phyloP scores from a whole-genome alignment of 2,888 invertebrate genomes.

The Ormyrus labotus region DNA sequence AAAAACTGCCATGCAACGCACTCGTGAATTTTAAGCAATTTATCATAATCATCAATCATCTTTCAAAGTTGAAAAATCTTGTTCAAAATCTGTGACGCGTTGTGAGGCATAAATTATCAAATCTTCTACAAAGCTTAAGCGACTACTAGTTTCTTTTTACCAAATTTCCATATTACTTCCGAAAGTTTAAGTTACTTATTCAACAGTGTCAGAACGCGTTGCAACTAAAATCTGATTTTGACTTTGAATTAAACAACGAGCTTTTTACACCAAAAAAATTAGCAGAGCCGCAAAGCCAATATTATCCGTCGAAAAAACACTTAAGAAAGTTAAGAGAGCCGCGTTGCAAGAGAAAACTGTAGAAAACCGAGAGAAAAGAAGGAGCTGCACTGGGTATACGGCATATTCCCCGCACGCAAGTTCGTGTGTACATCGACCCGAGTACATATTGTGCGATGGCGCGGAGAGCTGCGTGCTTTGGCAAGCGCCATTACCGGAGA shows the following conservation, averaged over 20 bases:
- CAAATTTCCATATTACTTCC: not conserved
- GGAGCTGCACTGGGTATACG: not conserved
- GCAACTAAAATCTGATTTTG: too few species aligned
- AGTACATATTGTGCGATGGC: not conserved
- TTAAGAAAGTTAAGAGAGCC: too few species aligned
- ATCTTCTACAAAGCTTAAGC: conserved; percentile 28
- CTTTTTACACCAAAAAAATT: too few species aligned
- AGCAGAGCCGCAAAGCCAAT: too few species aligned
- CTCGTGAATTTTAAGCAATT: conserved; percentile 26
- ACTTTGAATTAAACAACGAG: too few species aligned
- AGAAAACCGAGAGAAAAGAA: too few species aligned
- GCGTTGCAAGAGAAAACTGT: too few species aligned
- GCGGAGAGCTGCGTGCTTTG: conserved; percentile 12
- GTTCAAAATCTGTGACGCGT: not conserved
- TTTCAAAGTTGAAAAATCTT: not conserved
- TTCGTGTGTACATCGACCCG: not conserved
- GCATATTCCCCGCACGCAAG: not conserved
- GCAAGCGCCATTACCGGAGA: conserved; percentile 10
- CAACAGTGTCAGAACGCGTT: too few species aligned
- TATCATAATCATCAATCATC: conserved; percentile 10
- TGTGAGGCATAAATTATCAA: conserved; percentile 12
- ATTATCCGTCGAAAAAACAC: too few species aligned
- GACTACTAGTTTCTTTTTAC: not conserved
- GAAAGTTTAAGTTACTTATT: too few species aligned
- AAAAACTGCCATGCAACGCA: conserved; percentile 42